Base-by-base conservation (phyloP, 2,888 invertebrate species). In the Miltochrista miniata region DNA sequence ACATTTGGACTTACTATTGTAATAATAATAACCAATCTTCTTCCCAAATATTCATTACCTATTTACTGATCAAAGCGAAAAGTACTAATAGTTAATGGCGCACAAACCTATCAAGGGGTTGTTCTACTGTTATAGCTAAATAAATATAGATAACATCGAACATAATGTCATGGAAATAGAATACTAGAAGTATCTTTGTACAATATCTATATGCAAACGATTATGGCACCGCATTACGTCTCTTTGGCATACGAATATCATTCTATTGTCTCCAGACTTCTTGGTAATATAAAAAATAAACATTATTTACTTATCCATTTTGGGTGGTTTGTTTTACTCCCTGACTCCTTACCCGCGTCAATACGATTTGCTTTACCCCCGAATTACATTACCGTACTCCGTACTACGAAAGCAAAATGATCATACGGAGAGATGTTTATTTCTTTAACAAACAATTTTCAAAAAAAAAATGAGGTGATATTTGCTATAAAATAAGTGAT, bases 241-340 rank as follows among this genome's bases (percentile, higher is more conserved):
- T 39, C 50, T 55, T 70, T 69, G 57, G 59, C 61, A 67, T 70
- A 59, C 49, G 63, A 68, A 70, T 65, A 61, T 61, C 18, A 24
- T 24, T 59, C 66, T 61, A 53, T 66, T 63, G 56, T 66, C 59
- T 66, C 50, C 35, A 49, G 39, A 38, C 54, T 51, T 49, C 47
- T 34, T 55, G 45, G 46, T 64, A 67, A 65, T 61, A 64, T 56
- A 14, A 14, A 62, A 57, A 61, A 63, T 62, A 59, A 70, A n/a
- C n/a, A n/a, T n/a, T 72, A 69, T 75, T 72, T 73, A 69, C 72
- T 69, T 69, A 72, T 68, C 55, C 61, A 12, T 42, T 51, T 29
- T 47, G 51, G 63, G 56, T 61, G 54, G 58, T 54, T 54, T 63
- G 57, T 43, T 61, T 64, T 59, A 56, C 65, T 64, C 69, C 61